Conservation (phyloP, 2,888 invertebrate species). For the Dimorphilus gyrociliatus region DNA sequence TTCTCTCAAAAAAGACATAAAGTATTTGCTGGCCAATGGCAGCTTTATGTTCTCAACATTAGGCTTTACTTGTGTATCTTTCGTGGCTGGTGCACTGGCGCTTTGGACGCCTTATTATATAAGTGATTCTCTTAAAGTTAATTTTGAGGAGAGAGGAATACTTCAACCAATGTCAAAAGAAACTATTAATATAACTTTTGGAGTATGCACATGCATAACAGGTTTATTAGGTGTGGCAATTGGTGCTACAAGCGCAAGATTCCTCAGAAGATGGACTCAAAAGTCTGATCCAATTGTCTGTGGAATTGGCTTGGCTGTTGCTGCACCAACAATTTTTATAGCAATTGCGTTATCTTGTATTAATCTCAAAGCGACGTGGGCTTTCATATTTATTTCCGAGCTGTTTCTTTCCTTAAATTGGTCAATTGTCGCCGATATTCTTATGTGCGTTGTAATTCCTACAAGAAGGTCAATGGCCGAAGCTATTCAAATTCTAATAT, state of each 20-base stretch:
- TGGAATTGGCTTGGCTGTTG: slow-evolving; percentile 65
- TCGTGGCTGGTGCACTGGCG: slow-evolving; percentile 84
- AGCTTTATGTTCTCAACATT: slow-evolving; percentile 83
- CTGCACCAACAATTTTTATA: slow-evolving; percentile 69
- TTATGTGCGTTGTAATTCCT: slow-evolving; percentile 92
- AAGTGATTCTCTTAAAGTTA: slow-evolving; percentile 42
- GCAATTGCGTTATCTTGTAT: slow-evolving; percentile 54
- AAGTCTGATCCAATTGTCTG: slow-evolving; percentile 79
- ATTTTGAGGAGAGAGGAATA: slow-evolving; percentile 13
- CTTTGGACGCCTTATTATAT: slow-evolving; percentile 94
- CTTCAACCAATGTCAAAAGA: slow-evolving; percentile 8
- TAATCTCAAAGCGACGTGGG: slow-evolving; percentile 52
- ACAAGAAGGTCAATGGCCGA: slow-evolving; percentile 87
- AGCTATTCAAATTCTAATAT: slow-evolving; percentile 87
- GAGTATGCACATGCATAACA: slow-evolving; percentile 75
- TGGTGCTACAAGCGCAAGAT: slow-evolving; percentile 47
- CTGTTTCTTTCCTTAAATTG: slow-evolving; percentile 78
- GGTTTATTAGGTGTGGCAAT: slow-evolving; percentile 80
- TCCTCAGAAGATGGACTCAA: slow-evolving; percentile 30
- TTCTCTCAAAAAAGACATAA: no score
- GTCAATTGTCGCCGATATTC: slow-evolving; percentile 93
- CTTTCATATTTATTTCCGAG: slow-evolving; percentile 40
- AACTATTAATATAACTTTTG: no score
- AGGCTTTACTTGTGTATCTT: slow-evolving; percentile 92
- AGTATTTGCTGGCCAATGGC: no score